Base-by-base conservation (phyloP, 2,113 vertebrate genomes). In the Dicaeum eximium region DNA sequence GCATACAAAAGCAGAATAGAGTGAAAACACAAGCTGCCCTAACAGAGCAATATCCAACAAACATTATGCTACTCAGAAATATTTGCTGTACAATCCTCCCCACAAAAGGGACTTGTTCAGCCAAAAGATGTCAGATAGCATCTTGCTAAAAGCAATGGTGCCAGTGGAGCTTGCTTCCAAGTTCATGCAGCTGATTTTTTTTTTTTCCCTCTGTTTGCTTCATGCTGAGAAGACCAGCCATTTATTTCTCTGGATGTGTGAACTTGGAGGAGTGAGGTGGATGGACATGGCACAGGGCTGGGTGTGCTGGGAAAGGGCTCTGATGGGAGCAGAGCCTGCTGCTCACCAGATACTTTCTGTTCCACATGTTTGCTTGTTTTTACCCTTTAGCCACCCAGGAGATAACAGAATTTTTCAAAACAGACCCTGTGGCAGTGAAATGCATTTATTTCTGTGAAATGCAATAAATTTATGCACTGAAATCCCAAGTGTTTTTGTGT, bases 91-190 rank as follows among this genome's bases (percentile, higher is more conserved):
- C 97, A 98, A 98, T 98, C 98, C 93, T 97, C 95, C 97, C 97
- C 97, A 91, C 96, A 97, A 97, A 98, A 97, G 98, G 96, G 98
- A 97, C 94, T 92, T 89, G 92, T 97, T 97, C 98, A 98, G 97
- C 98, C 97, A 97, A 97, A 97, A 98, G 97, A 98, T 98, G 98
- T 98, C 98, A 98, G 96, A 98, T 97, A 98, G 97, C 98, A 98
- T 98, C 98, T 98, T 98, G 98, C 98, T 98, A 92, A 96, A 98
- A 97, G 97, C 97, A 53, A 93, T 71, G 90, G 95, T 97, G 97
- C 97, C 98, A 97, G 96, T 94, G 97, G 95, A 96, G 86, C 95
- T 95, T 87, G 95, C 88, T 97, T 96, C 92, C 79, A 96, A 97
- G 97, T 97, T 98, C 97, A 98, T 77, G 94, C 74, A 95, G 96